Conservation (phyloP, 2,888 invertebrate species). For the Chloroclysta siterata region DNA sequence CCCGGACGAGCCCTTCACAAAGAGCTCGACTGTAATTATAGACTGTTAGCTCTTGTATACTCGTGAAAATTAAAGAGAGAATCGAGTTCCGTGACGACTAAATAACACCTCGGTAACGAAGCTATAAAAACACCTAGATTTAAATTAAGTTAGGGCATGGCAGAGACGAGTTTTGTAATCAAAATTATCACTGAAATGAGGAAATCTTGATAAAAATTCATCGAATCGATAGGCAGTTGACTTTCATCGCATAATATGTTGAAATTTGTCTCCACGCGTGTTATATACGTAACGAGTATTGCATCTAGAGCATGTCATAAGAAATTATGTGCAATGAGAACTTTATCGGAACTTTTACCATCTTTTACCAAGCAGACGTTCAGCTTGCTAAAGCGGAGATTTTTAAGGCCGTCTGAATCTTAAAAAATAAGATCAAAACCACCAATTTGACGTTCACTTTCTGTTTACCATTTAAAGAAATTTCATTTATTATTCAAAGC, state of each 20-base stretch:
- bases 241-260: slow-evolving; percentile 24
- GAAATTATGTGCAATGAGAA: slow-evolving; percentile 29
- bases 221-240: slow-evolving; percentile 11
- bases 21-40: too few species aligned
- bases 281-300: slow-evolving; percentile 34
- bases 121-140: too few species aligned
- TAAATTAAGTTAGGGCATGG: too few species aligned
- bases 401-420: background rate
- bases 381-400: background rate
- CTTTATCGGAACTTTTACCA: slow-evolving; percentile 7
- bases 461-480: background rate
- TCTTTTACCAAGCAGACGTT: background rate
- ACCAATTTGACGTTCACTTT: background rate
- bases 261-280: slow-evolving; percentile 32
- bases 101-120: background rate
- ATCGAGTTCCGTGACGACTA: background rate
- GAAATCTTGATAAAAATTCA: slow-evolving; percentile 18
- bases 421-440: background rate
- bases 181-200: slow-evolving; percentile 15
- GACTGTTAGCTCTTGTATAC: too few species aligned
- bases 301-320: slow-evolving; percentile 35
- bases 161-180: background rate
- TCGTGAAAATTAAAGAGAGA: too few species aligned
- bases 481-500: too few species aligned
- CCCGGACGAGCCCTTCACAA: too few species aligned